Evolutionary conservation across 2,797 vertebrate species (phyloP), one percentile per base, ranked within the genome.

Genomic region (Hyperoplus lanceolatus): DNA sequence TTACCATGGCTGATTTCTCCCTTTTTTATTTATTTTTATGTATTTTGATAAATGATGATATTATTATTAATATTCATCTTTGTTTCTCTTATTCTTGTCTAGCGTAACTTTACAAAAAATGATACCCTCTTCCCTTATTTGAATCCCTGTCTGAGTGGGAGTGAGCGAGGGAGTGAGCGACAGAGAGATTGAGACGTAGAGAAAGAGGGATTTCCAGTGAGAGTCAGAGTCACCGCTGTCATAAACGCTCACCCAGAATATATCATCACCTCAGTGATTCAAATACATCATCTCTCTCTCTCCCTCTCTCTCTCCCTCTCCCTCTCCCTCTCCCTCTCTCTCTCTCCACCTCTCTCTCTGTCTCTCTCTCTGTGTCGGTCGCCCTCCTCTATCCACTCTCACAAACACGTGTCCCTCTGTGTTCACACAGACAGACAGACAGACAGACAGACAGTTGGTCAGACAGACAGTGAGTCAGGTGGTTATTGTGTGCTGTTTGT

Each of bases 231-330:
- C 70, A 29, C 29, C 29, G 69, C 81, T 88, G 88, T 90, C 87
- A 86, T 80, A 80, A 57, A 50, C 18, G 41, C 80, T 88, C 85
- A 80, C 58, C 73, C 80, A 83, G 79, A 88, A 85, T 79, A 86
- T 75, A 86, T 75, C 81, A 76, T 88, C 84, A 82, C 81, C 86
- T 88, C 81, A 72, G 72, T 85, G 84, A 86, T 82, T 90, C 85
- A 80, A 60, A 81, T 36, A 62, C 73, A 78, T 77, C 75, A 75
- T 29, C 29, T 29, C 29, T 29, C 29, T 29, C 29, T 3, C 29
- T 29, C 29, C 2, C 29, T 29, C 29, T 29, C 29, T 29, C 29
- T 29, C 3, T 29, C 29, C 0, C 29, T 29, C 29, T 29, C 29
- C 2, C 29, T 3, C 29, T 3, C 29, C 3, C 1, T 29, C 21